A percentile compares a stretch with the other conserved stretches of the same genome.
phyloP scores from a whole-genome alignment of 2,797 vertebrate species.

The Premnoplex brunnescens region DNA sequence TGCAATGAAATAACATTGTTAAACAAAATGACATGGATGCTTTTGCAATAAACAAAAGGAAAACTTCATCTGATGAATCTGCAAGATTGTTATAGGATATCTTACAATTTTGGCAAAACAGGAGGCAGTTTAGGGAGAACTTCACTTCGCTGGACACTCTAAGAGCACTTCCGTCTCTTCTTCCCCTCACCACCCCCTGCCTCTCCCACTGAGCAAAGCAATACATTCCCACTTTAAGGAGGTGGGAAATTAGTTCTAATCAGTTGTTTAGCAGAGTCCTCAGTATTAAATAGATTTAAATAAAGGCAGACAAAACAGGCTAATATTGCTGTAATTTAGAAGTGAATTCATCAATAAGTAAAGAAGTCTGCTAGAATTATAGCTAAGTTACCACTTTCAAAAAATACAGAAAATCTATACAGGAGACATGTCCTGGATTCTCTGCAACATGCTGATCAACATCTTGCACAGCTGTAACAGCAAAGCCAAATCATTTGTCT shows the following conservation, averaged over 20 bases:
- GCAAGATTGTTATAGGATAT: background rate
- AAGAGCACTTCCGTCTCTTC: background rate
- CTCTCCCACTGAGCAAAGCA: background rate
- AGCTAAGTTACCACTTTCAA: background rate
- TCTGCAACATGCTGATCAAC: background rate
- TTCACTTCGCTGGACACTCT: background rate
- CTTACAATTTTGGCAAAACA: background rate
- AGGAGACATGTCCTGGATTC: background rate
- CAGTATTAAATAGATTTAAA: background rate
- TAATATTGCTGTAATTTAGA: background rate
- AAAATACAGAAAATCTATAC: background rate
- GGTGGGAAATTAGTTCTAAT: background rate
- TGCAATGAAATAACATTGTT: background rate
- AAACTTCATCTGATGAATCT: background rate
- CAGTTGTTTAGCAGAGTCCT: background rate
- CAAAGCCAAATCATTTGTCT: background rate
- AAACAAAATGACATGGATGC: background rate
- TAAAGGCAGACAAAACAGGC: background rate
- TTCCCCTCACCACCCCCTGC: rapidly evolving
- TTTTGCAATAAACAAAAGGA: background rate
- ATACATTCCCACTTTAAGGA: background rate
- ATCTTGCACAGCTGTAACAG: background rate
- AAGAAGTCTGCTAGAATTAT: conserved; percentile 4
- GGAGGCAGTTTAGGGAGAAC: background rate
- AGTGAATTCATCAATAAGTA: background rate